These are phyloP conservation scores for Rutpela maculata DNA, from an alignment of 2,888 invertebrate species.

Conservation along the genomic window DNA sequence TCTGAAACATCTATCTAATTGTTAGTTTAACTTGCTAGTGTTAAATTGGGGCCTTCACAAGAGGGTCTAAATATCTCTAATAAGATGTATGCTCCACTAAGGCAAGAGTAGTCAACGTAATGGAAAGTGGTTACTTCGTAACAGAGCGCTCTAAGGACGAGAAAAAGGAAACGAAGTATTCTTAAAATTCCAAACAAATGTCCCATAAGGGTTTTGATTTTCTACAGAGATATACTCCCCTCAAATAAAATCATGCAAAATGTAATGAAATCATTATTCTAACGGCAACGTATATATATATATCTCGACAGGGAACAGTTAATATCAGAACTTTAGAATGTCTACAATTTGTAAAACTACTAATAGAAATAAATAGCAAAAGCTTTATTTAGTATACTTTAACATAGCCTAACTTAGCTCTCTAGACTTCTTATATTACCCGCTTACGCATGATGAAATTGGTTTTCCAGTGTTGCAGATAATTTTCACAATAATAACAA, in stretches of 20 bases:
- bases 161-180: neutral
- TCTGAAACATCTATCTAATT: neutral
- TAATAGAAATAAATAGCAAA: neutral
- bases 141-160: neutral
- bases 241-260: neutral
- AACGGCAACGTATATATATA: neutral
- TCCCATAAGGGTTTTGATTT: neutral
- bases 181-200: constrained; percentile 1
- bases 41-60: neutral
- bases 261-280: neutral
- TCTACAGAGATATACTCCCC: neutral
- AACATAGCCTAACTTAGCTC: neutral
- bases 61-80: neutral
- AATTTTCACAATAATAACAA: neutral
- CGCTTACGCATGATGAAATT: neutral
- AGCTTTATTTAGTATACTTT: neutral
- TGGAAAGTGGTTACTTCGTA: constrained; percentile 4
- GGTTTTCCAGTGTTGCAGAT: neutral
- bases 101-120: neutral
- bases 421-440: neutral
- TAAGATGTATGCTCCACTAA: neutral
- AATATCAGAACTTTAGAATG: neutral
- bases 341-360: neutral
- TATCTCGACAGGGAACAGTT: neutral
- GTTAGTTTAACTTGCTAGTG: too few relatives aligned